These are phyloP conservation scores for Silurus meridionalis DNA, from an alignment of 2,113 vertebrate species.

Conservation along the genomic window DNA sequence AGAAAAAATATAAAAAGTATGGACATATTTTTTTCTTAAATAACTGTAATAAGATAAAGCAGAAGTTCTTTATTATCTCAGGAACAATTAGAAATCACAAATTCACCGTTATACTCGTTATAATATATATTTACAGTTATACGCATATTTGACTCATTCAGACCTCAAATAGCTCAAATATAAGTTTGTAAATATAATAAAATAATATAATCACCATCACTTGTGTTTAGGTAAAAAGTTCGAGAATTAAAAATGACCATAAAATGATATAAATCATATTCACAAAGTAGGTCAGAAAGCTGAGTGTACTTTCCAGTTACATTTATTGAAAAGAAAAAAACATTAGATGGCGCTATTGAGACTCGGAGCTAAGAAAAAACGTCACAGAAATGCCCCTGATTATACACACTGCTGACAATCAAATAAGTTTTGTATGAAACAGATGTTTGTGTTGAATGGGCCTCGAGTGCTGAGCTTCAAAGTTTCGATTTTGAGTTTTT, in stretches of 20 bases:
- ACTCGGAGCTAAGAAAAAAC: neutral
- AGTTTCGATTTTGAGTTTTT: neutral
- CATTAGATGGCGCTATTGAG: neutral
- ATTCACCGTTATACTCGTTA: no score
- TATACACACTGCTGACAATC: neutral
- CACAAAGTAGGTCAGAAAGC: neutral
- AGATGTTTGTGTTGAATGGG: neutral
- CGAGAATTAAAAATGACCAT: no score
- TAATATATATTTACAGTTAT: no score
- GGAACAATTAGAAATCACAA: no score
- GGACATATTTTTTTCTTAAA: neutral
- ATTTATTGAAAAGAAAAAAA: neutral
- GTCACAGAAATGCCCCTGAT: neutral
- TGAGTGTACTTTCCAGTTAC: no score
- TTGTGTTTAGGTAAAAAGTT: no score
- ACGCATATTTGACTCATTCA: no score
- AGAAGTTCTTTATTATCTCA: neutral
- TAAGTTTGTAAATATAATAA: no score
- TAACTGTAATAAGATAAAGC: no score
- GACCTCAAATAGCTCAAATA: no score
- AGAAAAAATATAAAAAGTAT: neutral
- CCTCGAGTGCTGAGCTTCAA: neutral
- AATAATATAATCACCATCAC: no score
- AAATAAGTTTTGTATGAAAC: neutral
- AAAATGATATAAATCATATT: neutral